These are phyloP conservation scores for Apostichopus japonicus DNA, from an alignment of 35 echinoderm and acorn worm genomes.

Conservation along the genomic window DNA sequence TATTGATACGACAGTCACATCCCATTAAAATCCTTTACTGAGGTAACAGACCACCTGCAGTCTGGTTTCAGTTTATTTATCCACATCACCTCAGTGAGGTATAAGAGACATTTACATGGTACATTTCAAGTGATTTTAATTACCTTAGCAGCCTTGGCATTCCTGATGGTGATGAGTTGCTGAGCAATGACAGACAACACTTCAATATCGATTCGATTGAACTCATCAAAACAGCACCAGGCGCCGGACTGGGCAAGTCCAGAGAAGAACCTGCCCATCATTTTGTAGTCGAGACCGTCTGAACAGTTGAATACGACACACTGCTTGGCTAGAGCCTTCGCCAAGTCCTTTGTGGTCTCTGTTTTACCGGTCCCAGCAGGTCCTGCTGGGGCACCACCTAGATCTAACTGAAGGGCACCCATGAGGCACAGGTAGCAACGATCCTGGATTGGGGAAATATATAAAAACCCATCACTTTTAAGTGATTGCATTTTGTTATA, in stretches of 20 bases:
- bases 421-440: conserved; percentile 98
- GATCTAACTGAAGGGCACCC: conserved; percentile 94
- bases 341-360: conserved; percentile 95
- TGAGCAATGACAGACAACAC: conserved; percentile 99
- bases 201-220: conserved; percentile 95
- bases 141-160: conserved; percentile 97
- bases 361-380: conserved; percentile 97
- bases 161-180: conserved; percentile 95
- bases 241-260: conserved; percentile 92
- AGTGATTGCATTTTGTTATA: too few relatives aligned
- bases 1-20: neutral
- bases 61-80: neutral
- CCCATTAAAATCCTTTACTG: too few relatives aligned
- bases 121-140: too few relatives aligned
- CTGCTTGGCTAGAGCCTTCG: conserved; percentile 94
- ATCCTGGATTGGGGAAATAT: conserved; percentile 58
- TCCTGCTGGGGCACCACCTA: conserved; percentile 95
- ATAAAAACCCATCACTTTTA: neutral
- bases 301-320: conserved; percentile 99
- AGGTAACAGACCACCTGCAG: too few relatives aligned
- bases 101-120: too few relatives aligned
- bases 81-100: too few relatives aligned
- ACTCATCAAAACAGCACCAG: conserved; percentile 94
- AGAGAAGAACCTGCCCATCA: conserved; percentile 96
- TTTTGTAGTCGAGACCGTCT: conserved; percentile 93